A percentile compares a stretch with the other conserved stretches of the same genome.
phyloP scores from a whole-genome alignment of 2,797 vertebrate genomes.

The Manis pentadactyla region DNA sequence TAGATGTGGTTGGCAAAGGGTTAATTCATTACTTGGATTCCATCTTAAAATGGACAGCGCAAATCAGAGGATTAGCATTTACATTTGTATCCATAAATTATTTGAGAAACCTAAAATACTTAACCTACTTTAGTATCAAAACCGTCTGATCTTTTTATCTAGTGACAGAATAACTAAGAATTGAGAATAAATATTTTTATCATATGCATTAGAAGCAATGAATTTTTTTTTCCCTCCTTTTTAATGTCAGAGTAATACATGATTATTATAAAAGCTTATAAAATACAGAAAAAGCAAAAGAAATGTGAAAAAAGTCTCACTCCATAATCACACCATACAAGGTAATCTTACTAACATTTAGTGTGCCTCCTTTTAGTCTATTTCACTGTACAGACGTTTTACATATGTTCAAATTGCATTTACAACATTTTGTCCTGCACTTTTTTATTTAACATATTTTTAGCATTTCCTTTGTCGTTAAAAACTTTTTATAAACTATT shows the following conservation, averaged over 20 bases:
- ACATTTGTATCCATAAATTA: background rate
- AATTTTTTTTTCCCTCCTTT: background rate
- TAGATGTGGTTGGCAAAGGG: background rate
- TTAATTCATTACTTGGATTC: background rate
- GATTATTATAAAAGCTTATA: background rate
- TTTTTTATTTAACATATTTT: background rate
- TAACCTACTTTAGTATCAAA: background rate
- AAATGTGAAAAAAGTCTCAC: background rate
- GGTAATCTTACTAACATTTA: background rate
- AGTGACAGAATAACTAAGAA: background rate
- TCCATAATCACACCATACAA: background rate
- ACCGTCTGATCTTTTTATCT: background rate
- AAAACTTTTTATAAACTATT: background rate
- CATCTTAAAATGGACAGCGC: background rate
- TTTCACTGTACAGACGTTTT: background rate
- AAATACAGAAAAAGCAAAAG: background rate
- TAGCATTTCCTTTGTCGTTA: background rate
- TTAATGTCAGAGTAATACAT: background rate
- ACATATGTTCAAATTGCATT: background rate
- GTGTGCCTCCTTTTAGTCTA: background rate
- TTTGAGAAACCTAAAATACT: constrained; percentile 2
- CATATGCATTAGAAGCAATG: background rate
- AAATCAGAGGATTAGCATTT: background rate
- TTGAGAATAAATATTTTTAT: background rate
- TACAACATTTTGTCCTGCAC: background rate